These are phyloP conservation scores for Meriones unguiculatus DNA, from an alignment of 2,113 vertebrate genomes.

Conservation along the genomic window DNA sequence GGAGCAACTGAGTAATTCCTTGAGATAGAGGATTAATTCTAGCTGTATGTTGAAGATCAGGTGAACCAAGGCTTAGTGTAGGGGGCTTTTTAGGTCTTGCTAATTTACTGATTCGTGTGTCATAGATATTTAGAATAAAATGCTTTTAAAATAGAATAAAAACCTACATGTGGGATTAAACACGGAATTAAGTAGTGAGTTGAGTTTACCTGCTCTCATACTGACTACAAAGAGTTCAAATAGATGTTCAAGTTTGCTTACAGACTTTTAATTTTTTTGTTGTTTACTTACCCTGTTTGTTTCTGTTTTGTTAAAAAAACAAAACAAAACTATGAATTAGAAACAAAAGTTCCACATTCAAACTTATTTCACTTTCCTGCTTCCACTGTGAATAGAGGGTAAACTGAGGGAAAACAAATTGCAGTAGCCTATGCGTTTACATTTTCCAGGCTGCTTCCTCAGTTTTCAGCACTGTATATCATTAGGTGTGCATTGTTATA, in stretches of 20 bases:
- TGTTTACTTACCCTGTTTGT: neutral
- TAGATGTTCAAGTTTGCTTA: neutral
- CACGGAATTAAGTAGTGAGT: neutral
- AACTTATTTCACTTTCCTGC: neutral
- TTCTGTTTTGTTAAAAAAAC: neutral
- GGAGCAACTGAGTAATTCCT: neutral
- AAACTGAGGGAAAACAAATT: neutral
- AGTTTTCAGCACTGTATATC: neutral
- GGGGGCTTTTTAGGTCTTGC: neutral
- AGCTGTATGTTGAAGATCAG: neutral
- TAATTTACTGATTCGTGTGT: neutral
- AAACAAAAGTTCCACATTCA: neutral
- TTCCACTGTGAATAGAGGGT: neutral
- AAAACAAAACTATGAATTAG: neutral
- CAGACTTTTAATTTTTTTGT: neutral
- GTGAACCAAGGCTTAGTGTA: neutral
- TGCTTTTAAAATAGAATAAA: neutral
- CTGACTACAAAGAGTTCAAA: neutral
- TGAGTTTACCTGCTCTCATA: neutral
- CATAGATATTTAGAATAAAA: neutral
- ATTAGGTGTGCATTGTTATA: neutral
- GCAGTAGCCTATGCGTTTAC: neutral
- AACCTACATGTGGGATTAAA: neutral
- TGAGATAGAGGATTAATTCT: neutral
- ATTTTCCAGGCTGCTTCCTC: neutral